These are phyloP conservation scores for Scyliorhinus canicula DNA, from an alignment of 2,797 vertebrate genomes.

Conservation along the genomic window DNA sequence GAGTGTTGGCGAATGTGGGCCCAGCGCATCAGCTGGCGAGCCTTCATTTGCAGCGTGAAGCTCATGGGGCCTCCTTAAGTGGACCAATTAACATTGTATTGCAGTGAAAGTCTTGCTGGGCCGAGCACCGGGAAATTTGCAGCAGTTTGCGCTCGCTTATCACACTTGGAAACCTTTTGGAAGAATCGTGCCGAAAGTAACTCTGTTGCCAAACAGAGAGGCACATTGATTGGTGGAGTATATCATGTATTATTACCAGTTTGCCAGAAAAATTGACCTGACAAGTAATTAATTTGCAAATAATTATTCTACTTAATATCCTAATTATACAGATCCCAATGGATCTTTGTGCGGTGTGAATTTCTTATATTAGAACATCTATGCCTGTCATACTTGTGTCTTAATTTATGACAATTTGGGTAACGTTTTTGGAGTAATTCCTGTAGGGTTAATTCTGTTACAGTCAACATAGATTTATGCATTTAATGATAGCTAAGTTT, in stretches of 20 bases:
- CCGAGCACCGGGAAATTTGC: too few relatives aligned
- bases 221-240: background rate
- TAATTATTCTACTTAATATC: background rate
- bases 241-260: background rate
- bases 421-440: background rate
- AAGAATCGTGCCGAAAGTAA: too few relatives aligned
- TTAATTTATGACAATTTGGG: background rate
- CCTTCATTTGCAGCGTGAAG: too few relatives aligned
- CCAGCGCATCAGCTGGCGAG: too few relatives aligned
- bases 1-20: too few relatives aligned
- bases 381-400: background rate
- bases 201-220: background rate
- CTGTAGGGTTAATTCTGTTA: background rate
- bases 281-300: background rate
- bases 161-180: too few relatives aligned
- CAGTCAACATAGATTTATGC: background rate
- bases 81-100: too few relatives aligned
- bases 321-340: background rate
- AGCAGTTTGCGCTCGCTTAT: too few relatives aligned
- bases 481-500: background rate
- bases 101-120: too few relatives aligned
- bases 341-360: background rate
- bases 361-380: background rate
- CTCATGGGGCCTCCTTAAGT: too few relatives aligned
- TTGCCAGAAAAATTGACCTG: background rate